Evolutionary conservation across 2,113 vertebrate genomes (phyloP), one percentile per base, ranked within the genome.

Genomic region (Phainopepla nitens): DNA sequence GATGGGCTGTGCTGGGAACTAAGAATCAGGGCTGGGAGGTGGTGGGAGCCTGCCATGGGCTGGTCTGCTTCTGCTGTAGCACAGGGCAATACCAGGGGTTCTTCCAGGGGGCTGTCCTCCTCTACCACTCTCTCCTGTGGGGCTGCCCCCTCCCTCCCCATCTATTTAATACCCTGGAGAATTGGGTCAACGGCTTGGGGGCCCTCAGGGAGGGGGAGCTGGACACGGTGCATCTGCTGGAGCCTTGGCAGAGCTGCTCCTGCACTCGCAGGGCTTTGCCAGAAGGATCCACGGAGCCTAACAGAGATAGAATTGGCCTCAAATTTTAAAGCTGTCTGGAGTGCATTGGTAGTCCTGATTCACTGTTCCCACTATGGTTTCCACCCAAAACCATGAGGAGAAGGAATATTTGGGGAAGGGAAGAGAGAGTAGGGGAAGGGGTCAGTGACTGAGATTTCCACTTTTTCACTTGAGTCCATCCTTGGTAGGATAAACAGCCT

Each of bases 121-220:
- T 77, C 70, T 76, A 13, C 25, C 29, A 27, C 22, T 15, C n/a
- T 76, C 9, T 18, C n/a, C 16, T 42, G 4, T 77, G 47, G 70
- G 39, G 24, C 79, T 86, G 68, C 20, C 13, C 41, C n/a, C 36
- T 39, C 21, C 17, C 3, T 39, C 7, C 8, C 22, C 19, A 50
- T 47, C 42, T 31, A 21, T 77, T 87, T 82, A 83, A 61, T 82
- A 56, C 62, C 47, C 35, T 7, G 1, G 80, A 73, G 76, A 95
- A 90, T 7, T 89, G 89, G 82, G 91, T 96, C 94, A 95, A 73
- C 8, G 2, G 86, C 72, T 39, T 20, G 7, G 86, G 50, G 80
- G 94, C 80, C 95, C 89, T 78, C 3, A 1, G 82, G 72, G 56
- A 93, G 76, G 76, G 76, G 82, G 58, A 82, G 64, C 86, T 86